These are phyloP conservation scores for Hesperia comma DNA, from an alignment of 2,888 invertebrate species.

Conservation along the genomic window DNA sequence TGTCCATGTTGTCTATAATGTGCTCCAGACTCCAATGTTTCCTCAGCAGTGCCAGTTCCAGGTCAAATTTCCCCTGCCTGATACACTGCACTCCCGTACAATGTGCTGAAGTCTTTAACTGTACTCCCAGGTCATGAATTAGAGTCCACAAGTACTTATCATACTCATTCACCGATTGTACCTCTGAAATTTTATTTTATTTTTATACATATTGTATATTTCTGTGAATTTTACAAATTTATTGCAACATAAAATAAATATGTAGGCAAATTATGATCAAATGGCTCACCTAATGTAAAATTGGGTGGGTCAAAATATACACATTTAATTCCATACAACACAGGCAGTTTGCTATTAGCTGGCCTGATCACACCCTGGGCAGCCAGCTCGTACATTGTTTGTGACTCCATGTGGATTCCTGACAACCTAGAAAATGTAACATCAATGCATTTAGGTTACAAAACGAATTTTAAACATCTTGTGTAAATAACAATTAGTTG, in stretches of 20 bases:
- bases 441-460: no score
- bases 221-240: no score
- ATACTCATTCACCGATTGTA: conserved; percentile 94
- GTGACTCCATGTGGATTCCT: conserved; percentile 93
- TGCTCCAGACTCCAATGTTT: conserved; percentile 92
- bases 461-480: no score
- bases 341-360: conserved; percentile 85
- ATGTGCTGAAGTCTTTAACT: conserved; percentile 90
- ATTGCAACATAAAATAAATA: no score
- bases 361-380: conserved; percentile 92
- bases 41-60: conserved; percentile 89
- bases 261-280: not conserved
- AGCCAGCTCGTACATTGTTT: conserved; percentile 95
- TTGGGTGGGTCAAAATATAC: conserved; percentile 91
- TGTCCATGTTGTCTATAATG: conserved; percentile 86
- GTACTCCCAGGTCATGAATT: conserved; percentile 92
- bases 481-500: no score
- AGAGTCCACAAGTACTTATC: conserved; percentile 90
- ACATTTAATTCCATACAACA: conserved; percentile 94
- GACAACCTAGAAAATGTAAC: conserved; percentile 77
- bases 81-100: conserved; percentile 92
- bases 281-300: conserved; percentile 89
- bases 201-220: no score
- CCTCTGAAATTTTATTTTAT: conserved; percentile 83
- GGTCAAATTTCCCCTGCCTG: conserved; percentile 91